These are phyloP conservation scores for Podotricha telesiphe DNA, from an alignment of 2,888 invertebrate genomes.

Conservation along the genomic window DNA sequence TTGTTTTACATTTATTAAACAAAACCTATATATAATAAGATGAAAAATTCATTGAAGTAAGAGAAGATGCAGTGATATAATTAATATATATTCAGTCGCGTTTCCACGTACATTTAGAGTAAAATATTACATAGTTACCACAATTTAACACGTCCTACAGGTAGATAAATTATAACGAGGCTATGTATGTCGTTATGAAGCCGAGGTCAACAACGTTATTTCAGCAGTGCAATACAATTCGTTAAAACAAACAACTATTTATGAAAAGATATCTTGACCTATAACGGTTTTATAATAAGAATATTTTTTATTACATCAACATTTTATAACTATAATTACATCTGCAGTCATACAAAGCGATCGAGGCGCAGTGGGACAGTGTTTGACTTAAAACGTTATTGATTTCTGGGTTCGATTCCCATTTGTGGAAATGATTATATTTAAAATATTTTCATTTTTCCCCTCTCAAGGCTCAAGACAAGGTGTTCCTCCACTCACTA, in stretches of 20 bases:
- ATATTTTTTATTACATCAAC: not conserved
- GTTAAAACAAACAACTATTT: constrained; percentile 17
- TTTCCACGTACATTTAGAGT: not conserved
- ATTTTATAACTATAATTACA: not conserved
- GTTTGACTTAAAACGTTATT: too few species aligned
- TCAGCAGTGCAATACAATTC: constrained; percentile 14
- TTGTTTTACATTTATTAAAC: too few species aligned
- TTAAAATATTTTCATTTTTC: too few species aligned
- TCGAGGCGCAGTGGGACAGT: too few species aligned
- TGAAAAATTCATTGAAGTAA: not conserved
- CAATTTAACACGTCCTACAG: not conserved
- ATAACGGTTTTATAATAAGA: not conserved
- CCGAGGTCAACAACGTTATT: constrained; percentile 11
- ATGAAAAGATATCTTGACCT: constrained; percentile 21
- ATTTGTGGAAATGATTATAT: too few species aligned
- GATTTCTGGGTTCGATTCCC: too few species aligned
- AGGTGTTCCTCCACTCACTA: too few species aligned
- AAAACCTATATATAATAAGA: not conserved
- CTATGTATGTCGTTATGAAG: constrained; percentile 3
- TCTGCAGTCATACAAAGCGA: too few species aligned
- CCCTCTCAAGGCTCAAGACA: too few species aligned
- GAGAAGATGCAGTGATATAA: not conserved
- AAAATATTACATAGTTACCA: not conserved
- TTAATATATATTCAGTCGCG: constrained; percentile 1
- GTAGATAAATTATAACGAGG: constrained; percentile 11